Conservation (phyloP, 2,113 vertebrate species). For the Talpa occidentalis region DNA sequence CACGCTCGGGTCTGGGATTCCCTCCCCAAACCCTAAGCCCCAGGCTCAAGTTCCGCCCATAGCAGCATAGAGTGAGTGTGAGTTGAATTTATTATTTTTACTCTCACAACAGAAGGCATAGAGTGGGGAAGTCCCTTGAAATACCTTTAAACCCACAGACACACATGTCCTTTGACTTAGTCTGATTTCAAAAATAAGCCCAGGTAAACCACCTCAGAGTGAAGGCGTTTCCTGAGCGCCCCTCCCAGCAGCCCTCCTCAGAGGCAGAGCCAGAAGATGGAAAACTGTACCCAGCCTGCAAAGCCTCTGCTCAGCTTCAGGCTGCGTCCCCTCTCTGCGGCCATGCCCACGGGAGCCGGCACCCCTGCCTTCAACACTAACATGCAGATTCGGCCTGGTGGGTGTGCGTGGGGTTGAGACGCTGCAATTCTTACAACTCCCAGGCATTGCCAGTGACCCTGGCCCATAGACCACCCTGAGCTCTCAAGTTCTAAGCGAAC, state of each 20-base stretch:
- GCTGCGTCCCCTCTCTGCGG: not conserved
- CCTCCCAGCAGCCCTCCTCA: not conserved
- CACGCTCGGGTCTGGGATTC: not conserved
- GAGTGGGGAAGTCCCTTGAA: not conserved
- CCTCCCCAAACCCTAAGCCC: not conserved
- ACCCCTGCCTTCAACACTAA: rapidly evolving
- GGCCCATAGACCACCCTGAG: not conserved
- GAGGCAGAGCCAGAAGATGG: not conserved
- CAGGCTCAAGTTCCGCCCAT: not conserved
- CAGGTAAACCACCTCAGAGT: not conserved
- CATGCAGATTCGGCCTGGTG: rapidly evolving
- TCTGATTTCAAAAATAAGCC: not conserved
- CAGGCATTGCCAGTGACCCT: rapidly evolving
- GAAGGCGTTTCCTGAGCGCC: not conserved
- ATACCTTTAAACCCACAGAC: not conserved
- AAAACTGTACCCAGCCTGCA: not conserved
- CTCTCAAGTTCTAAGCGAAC: no score
- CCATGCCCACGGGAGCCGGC: not conserved
- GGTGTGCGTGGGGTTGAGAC: rapidly evolving
- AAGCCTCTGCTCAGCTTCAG: no score
- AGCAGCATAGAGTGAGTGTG: not conserved
- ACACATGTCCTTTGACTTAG: slow-evolving; percentile 1
- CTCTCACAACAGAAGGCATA: not conserved
- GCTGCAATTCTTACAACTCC: not conserved
- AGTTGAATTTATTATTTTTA: not conserved